Conservation (phyloP, 2,888 invertebrate genomes). For the Athetis lepigone region DNA sequence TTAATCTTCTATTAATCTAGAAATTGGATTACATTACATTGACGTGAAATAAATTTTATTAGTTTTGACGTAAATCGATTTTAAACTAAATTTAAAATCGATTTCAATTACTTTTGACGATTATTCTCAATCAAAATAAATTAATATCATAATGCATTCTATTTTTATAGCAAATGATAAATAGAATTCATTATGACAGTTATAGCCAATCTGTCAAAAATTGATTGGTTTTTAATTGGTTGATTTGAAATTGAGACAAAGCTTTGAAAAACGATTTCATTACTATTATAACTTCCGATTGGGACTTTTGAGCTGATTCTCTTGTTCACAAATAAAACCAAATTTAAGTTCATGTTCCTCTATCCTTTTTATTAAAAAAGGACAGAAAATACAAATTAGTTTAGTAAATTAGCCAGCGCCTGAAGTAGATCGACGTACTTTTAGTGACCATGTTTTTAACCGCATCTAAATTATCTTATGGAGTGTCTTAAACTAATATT, state of each 20-base stretch:
- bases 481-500: no score
- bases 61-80: constrained; percentile 22
- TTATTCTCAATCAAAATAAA: constrained; percentile 24
- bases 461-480: no score
- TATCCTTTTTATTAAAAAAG: no score
- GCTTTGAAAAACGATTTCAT: background rate
- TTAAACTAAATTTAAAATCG: constrained; percentile 27
- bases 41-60: constrained; percentile 19
- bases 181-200: background rate
- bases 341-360: no score
- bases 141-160: background rate
- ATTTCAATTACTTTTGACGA: constrained; percentile 9
- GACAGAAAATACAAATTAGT: no score
- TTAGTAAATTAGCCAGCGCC: no score
- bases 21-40: constrained; percentile 14
- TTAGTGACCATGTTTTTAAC: no score
- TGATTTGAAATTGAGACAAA: background rate
- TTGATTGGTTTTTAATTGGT: background rate
- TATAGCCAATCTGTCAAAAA: background rate
- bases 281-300: no score
- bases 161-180: background rate
- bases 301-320: no score
- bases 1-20: constrained; percentile 12
- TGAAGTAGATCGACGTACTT: no score
- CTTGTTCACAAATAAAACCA: no score